These are phyloP conservation scores for Sussaba pulchella DNA, from an alignment of 2,888 invertebrate genomes.

Conservation along the genomic window DNA sequence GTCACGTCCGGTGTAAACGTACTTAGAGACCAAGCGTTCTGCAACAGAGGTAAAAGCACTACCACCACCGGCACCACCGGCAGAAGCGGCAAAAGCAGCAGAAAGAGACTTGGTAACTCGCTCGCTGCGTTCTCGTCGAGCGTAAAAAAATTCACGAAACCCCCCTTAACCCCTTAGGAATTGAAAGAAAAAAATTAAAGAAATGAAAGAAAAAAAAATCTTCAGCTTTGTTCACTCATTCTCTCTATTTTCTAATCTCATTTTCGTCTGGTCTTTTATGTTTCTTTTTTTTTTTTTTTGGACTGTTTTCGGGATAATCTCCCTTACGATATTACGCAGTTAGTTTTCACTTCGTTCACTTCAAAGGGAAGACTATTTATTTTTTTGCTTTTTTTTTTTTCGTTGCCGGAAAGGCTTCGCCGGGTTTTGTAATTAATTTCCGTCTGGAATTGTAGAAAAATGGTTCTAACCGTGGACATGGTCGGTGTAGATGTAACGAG, in stretches of 20 bases:
- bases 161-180: constrained; percentile 36
- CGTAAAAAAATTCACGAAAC: constrained; percentile 54
- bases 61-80: constrained; percentile 1
- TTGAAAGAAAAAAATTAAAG: constrained; percentile 24
- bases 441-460: not conserved
- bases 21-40: constrained; percentile 60
- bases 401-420: no score
- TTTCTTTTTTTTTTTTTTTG: constrained; percentile 37
- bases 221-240: constrained; percentile 55
- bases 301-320: constrained; percentile 1
- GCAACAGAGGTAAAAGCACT: no score
- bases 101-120: constrained; percentile 26
- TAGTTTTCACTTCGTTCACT: constrained; percentile 20
- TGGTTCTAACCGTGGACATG: no score
- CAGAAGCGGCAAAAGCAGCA: not conserved
- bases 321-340: constrained; percentile 29
- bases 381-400: not conserved
- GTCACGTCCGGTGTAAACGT: constrained; percentile 71
- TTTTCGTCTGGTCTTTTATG: constrained; percentile 25
- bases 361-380: not conserved
- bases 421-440: constrained; percentile 4
- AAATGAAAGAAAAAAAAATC: no score
- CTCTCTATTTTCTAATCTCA: constrained; percentile 49
- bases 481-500: no score
- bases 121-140: constrained; percentile 39